A percentile compares a stretch with the other conserved stretches of the same genome.
Evolutionary conservation across 2,888 invertebrate genomes (phyloP).

Genomic region (Phyllotreta cruciferae): DNA sequence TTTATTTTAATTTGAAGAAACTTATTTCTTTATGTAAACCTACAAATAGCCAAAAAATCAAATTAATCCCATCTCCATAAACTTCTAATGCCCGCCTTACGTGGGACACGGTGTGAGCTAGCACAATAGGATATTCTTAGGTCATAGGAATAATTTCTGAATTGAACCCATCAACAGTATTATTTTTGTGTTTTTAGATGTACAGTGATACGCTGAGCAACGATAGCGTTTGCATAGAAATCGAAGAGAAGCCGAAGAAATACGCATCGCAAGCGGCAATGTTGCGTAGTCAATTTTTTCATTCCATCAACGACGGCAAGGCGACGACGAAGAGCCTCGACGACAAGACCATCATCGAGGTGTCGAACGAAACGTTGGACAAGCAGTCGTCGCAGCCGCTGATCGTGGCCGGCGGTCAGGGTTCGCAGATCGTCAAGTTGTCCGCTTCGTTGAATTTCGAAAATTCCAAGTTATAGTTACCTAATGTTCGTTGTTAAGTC

Average conservation of each 20-base stretch:
- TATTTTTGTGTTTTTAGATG: conserved; percentile 22
- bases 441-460: conserved; percentile 42
- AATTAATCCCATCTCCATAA: too few relatives aligned
- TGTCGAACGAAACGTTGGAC: conserved; percentile 56
- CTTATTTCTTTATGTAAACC: too few relatives aligned
- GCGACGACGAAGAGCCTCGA: conserved; percentile 53
- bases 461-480: conserved; percentile 48
- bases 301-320: conserved; percentile 54
- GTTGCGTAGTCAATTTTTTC: conserved; percentile 64
- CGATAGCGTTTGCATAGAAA: conserved; percentile 58
- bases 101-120: too few relatives aligned
- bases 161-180: neutral
- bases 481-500: conserved; percentile 2
- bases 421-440: conserved; percentile 31
- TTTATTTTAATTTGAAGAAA: too few relatives aligned
- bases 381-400: conserved; percentile 44
- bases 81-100: too few relatives aligned
- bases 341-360: conserved; percentile 56
- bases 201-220: conserved; percentile 54
- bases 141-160: too few relatives aligned
- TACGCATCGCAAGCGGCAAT: conserved; percentile 62
- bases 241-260: conserved; percentile 56
- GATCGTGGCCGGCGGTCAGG: conserved; percentile 25
- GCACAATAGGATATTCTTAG: too few relatives aligned
- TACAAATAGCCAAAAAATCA: too few relatives aligned